phyloP scores from a whole-genome alignment of 2,888 invertebrate genomes.

The Cistogaster globosa region DNA sequence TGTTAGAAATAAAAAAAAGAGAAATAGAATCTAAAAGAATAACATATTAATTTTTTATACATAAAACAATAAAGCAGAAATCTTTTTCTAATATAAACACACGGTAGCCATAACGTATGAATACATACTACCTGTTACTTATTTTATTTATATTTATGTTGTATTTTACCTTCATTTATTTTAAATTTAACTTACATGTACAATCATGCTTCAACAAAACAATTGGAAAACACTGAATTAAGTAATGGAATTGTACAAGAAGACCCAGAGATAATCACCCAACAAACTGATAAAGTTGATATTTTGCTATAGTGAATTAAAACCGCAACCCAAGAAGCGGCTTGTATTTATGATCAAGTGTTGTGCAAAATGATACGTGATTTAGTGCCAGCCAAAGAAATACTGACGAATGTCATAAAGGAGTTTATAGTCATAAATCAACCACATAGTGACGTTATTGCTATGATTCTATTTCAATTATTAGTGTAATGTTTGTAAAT shows the following conservation, averaged over 20 bases:
- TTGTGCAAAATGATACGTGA: constrained; percentile 90
- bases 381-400: constrained; percentile 93
- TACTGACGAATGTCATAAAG: constrained; percentile 92
- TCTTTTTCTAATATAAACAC: no score
- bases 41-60: no score
- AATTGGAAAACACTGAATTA: constrained; percentile 52
- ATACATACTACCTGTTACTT: no score
- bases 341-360: constrained; percentile 87
- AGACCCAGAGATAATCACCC: constrained; percentile 84
- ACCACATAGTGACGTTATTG: constrained; percentile 91
- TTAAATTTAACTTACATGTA: no score
- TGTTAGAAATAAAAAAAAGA: no score
- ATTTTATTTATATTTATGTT: no score
- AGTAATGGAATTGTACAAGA: constrained; percentile 84
- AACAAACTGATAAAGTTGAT: no score
- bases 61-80: no score
- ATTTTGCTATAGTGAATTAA: constrained; percentile 90
- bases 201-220: no score
- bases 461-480: constrained; percentile 94
- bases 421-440: constrained; percentile 93
- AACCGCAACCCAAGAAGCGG: constrained; percentile 87
- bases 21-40: no score
- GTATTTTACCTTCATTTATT: no score
- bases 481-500: constrained; percentile 70
- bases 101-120: no score